These are phyloP conservation scores for Mercenaria mercenaria DNA, from an alignment of 1,140 invertebrate genomes.

Conservation along the genomic window DNA sequence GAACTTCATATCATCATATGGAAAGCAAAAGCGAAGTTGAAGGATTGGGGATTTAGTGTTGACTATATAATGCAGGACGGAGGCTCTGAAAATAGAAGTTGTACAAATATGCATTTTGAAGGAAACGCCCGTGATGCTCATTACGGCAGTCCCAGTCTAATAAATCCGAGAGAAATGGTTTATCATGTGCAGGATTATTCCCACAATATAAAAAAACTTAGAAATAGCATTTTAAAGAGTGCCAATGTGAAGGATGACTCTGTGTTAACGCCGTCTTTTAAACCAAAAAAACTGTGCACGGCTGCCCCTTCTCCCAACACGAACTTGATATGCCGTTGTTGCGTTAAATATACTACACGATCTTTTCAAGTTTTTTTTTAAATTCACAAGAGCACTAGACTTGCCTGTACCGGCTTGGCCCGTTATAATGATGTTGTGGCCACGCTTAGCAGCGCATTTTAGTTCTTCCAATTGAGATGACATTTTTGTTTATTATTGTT, in stretches of 20 bases:
- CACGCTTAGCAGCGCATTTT: too few relatives aligned
- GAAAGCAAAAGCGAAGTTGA: conserved; percentile 38
- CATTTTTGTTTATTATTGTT: too few relatives aligned
- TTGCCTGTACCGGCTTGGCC: too few relatives aligned
- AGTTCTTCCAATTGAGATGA: too few relatives aligned
- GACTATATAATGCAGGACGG: conserved; percentile 64
- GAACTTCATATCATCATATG: conserved; percentile 58
- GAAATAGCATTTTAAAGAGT: conserved; percentile 59
- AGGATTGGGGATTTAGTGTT: conserved; percentile 37
- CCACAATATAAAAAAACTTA: conserved; percentile 59
- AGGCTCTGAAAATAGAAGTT: conserved; percentile 52
- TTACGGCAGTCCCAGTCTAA: not conserved
- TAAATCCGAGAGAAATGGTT: not conserved
- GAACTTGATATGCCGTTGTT: too few relatives aligned
- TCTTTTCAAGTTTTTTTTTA: too few relatives aligned
- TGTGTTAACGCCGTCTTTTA: too few relatives aligned
- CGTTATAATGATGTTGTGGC: too few relatives aligned
- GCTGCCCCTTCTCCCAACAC: too few relatives aligned
- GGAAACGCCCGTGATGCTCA: not conserved
- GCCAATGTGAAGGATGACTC: not conserved
- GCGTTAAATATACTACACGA: too few relatives aligned
- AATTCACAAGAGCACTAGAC: too few relatives aligned
- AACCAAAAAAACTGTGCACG: too few relatives aligned
- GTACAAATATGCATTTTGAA: conserved; percentile 53
- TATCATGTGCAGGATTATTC: conserved; percentile 48